Conservation (phyloP, 2,888 invertebrate genomes). For the Hyposoter dolosus region DNA sequence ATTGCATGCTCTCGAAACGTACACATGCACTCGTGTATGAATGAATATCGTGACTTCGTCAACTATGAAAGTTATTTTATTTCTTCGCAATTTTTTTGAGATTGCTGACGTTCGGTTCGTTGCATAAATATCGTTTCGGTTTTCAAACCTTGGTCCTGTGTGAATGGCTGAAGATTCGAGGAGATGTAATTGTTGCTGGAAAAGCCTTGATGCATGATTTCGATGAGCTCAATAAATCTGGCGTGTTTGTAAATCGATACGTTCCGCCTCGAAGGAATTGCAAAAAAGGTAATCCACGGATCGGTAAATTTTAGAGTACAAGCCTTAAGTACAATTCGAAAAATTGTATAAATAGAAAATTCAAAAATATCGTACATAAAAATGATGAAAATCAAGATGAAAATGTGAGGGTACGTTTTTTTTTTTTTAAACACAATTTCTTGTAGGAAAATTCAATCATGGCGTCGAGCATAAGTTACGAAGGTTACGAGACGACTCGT, state of each 20-base stretch:
- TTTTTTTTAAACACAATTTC: background rate
- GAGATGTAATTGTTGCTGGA: background rate
- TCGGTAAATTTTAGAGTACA: background rate
- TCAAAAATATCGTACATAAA: background rate
- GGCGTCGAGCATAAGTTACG: background rate
- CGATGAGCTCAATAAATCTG: background rate
- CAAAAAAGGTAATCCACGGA: background rate
- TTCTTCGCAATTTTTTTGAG: conserved; percentile 21
- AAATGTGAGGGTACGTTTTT: background rate
- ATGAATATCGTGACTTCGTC: conserved; percentile 35
- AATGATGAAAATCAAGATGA: background rate
- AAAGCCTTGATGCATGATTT: background rate
- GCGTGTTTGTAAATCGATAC: background rate
- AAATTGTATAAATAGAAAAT: background rate
- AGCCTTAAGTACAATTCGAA: background rate
- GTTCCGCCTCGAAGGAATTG: background rate
- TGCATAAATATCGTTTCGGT: background rate
- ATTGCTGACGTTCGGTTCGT: conserved; percentile 16
- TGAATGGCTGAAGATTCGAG: background rate
- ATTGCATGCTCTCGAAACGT: conserved; percentile 12
- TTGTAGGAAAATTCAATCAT: background rate
- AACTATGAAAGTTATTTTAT: conserved; percentile 22
- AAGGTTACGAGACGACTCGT: background rate
- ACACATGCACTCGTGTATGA: conserved; percentile 22
- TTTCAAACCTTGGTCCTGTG: conserved; percentile 16